A percentile compares a stretch with the other conserved stretches of the same genome.
Evolutionary conservation across 2,888 invertebrate genomes (phyloP).

Genomic region (Limenitis camilla): DNA sequence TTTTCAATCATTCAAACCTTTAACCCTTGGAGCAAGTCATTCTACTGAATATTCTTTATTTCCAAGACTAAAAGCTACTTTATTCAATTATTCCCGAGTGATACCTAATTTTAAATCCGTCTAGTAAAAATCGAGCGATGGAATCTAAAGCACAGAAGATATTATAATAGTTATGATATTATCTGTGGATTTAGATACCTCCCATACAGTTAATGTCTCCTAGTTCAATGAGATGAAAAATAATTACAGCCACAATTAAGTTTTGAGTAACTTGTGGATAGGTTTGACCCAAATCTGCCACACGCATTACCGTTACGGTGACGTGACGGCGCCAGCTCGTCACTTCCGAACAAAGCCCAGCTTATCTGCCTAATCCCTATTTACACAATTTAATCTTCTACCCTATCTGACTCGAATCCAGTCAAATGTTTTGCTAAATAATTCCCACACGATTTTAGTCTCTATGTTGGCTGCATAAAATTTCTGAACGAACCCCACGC

Average conservation of each 20-base stretch:
- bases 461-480: slow-evolving; percentile 42
- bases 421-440: slow-evolving; percentile 26
- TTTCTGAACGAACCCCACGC: slow-evolving; percentile 38
- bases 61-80: too few species aligned
- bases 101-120: too few species aligned
- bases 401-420: slow-evolving; percentile 26
- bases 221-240: background rate
- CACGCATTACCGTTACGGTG: slow-evolving; percentile 38
- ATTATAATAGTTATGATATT: background rate
- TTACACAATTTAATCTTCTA: slow-evolving; percentile 70
- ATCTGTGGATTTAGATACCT: background rate
- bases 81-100: too few species aligned
- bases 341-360: slow-evolving; percentile 57
- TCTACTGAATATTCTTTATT: background rate
- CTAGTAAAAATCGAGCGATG: too few species aligned
- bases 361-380: slow-evolving; percentile 72
- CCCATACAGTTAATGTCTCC: slow-evolving; percentile 3
- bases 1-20: background rate
- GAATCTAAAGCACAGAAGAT: too few species aligned
- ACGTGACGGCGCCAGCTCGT: slow-evolving; percentile 56
- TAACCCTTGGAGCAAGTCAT: background rate
- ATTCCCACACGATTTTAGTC: slow-evolving; percentile 41
- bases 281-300: slow-evolving; percentile 50
- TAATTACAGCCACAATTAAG: slow-evolving; percentile 15
- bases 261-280: slow-evolving; percentile 26